phyloP scores from a whole-genome alignment of 2,888 invertebrate genomes.

The Orthosia incerta region DNA sequence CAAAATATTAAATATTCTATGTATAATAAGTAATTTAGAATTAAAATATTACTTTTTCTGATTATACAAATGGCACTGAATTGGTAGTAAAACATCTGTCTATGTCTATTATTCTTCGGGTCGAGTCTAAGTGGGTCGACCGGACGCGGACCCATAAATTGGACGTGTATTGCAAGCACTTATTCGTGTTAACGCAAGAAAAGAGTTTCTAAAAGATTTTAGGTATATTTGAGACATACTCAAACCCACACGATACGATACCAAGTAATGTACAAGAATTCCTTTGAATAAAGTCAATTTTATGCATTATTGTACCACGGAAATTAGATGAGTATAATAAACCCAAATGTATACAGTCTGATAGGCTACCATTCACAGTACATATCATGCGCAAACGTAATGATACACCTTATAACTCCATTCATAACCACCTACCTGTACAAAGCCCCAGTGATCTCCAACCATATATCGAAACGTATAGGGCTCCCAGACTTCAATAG shows the following conservation, averaged over 20 bases:
- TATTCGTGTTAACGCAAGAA: not conserved
- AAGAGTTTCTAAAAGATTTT: not conserved
- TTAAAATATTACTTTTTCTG: too few species aligned
- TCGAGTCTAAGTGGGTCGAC: too few species aligned
- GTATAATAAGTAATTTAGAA: too few species aligned
- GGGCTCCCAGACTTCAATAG: conserved; percentile 40
- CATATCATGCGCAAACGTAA: conserved; percentile 15
- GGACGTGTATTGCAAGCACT: not conserved
- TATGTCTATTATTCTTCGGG: too few species aligned
- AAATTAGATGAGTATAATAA: not conserved
- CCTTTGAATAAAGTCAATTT: too few species aligned
- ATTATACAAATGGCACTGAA: too few species aligned
- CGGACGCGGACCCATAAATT: too few species aligned
- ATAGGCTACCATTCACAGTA: not conserved
- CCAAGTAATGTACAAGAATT: too few species aligned
- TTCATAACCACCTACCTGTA: not conserved
- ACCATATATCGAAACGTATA: not conserved
- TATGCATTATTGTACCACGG: too few species aligned
- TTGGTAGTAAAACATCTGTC: too few species aligned
- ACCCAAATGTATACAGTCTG: not conserved
- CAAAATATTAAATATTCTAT: too few species aligned
- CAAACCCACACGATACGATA: not conserved
- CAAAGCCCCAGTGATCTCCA: conserved; percentile 17
- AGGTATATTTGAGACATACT: too few species aligned
- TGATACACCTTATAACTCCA: not conserved